Evolutionary conservation across 2,113 vertebrate species (phyloP).

Genomic region (Chaetodon trifascialis): DNA sequence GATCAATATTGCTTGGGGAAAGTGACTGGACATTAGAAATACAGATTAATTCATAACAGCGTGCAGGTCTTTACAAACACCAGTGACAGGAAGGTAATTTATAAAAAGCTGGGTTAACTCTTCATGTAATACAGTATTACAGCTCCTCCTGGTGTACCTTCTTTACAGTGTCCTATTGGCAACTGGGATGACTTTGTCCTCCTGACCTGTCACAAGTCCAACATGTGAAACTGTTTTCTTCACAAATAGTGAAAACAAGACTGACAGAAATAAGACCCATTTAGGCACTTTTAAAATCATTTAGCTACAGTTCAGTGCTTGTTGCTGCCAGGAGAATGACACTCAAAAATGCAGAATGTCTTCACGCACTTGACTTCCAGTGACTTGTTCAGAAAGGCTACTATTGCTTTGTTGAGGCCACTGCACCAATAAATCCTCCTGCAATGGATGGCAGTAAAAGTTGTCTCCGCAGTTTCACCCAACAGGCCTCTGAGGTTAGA

Average conservation of each 20-base stretch:
- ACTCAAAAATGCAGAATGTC: conserved; percentile 52
- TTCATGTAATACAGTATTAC: conserved; percentile 41
- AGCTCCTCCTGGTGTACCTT: conserved; percentile 37
- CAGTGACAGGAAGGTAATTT: conserved; percentile 52
- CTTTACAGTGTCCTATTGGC: conserved; percentile 51
- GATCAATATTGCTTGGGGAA: conserved; percentile 54
- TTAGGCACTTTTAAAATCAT: conserved; percentile 77
- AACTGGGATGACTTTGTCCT: conserved; percentile 32
- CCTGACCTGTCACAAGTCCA: conserved; percentile 39
- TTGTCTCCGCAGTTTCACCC: conserved; percentile 52
- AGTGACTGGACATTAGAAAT: conserved; percentile 51
- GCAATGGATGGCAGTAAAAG: conserved; percentile 73
- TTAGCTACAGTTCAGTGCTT: conserved; percentile 78
- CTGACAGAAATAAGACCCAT: conserved; percentile 50
- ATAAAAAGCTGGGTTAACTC: conserved; percentile 59
- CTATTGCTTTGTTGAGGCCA: conserved; percentile 79
- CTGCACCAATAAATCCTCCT: conserved; percentile 52
- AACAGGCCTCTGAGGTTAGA: conserved; percentile 70
- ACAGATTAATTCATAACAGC: conserved; percentile 59
- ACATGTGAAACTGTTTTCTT: conserved; percentile 39
- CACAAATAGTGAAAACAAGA: conserved; percentile 55
- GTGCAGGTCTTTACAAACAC: conserved; percentile 75
- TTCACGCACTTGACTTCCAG: conserved; percentile 43
- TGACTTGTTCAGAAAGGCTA: conserved; percentile 68
- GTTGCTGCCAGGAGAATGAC: conserved; percentile 57